These are phyloP conservation scores for Mellivora capensis DNA, from an alignment of 2,113 vertebrate species.

Conservation along the genomic window DNA sequence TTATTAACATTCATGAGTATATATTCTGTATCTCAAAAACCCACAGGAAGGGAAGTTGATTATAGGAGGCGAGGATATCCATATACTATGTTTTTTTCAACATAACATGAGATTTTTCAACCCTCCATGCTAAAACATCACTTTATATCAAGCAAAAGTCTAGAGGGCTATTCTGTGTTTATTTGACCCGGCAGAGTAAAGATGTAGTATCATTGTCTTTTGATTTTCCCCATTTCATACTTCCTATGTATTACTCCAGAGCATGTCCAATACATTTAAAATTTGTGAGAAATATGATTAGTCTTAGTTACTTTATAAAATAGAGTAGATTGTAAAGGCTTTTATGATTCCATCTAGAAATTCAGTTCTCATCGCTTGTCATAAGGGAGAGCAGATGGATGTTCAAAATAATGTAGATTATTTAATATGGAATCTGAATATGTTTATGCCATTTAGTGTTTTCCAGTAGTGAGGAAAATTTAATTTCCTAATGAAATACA, in stretches of 20 bases:
- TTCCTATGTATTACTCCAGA: not conserved
- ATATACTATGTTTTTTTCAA: not conserved
- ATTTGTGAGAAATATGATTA: constrained; percentile 36
- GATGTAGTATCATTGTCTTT: not conserved
- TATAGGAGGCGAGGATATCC: not conserved
- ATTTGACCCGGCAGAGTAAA: constrained; percentile 35
- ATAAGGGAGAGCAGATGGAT: not conserved
- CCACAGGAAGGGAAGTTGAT: constrained; percentile 13
- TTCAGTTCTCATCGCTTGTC: not conserved
- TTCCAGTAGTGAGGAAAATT: constrained; percentile 2
- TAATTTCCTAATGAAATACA: not conserved
- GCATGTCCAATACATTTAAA: constrained; percentile 14
- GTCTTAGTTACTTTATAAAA: constrained; percentile 12
- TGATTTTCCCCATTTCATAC: not conserved
- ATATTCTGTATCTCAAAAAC: constrained; percentile 40
- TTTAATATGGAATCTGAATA: constrained; percentile 24
- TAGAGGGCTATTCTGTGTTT: not conserved
- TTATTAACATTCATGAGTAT: constrained; percentile 55
- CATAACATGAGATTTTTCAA: constrained; percentile 5
- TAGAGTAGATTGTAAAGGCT: not conserved
- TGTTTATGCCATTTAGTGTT: constrained; percentile 31
- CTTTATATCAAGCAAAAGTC: not conserved
- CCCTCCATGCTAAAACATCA: not conserved
- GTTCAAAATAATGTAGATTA: constrained; percentile 31
- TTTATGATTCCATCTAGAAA: not conserved